phyloP scores from a whole-genome alignment of 2,797 vertebrate genomes.

The Furcifer pardalis region DNA sequence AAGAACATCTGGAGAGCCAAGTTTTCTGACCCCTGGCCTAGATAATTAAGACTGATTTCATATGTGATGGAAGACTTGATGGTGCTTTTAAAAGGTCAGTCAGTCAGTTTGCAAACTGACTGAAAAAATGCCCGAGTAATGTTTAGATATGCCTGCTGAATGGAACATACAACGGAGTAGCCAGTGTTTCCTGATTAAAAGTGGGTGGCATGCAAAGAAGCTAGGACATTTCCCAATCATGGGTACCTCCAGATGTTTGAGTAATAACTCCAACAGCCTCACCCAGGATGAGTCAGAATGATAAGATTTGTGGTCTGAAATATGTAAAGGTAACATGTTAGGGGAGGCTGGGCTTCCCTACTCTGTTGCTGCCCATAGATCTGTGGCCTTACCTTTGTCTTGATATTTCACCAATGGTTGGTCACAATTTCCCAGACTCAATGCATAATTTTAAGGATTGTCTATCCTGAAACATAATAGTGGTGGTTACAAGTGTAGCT shows the following conservation, averaged over 20 bases:
- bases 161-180: neutral
- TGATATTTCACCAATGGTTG: neutral
- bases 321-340: too few relatives aligned
- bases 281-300: too few relatives aligned
- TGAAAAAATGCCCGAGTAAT: neutral
- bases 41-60: neutral
- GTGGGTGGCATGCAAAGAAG: neutral
- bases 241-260: too few relatives aligned
- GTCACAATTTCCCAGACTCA: too few relatives aligned
- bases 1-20: too few relatives aligned
- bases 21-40: too few relatives aligned
- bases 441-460: neutral
- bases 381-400: neutral
- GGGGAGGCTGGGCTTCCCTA: neutral
- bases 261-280: too few relatives aligned
- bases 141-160: neutral
- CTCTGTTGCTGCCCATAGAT: neutral
- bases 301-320: too few relatives aligned
- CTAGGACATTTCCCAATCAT: neutral
- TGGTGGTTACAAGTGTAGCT: too few relatives aligned
- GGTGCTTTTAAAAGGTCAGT: neutral
- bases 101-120: neutral
- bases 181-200: neutral
- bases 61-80: neutral
- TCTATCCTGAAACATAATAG: neutral